These are phyloP conservation scores for Anas platyrhynchos DNA, from an alignment of 2,113 vertebrate species.

Conservation along the genomic window DNA sequence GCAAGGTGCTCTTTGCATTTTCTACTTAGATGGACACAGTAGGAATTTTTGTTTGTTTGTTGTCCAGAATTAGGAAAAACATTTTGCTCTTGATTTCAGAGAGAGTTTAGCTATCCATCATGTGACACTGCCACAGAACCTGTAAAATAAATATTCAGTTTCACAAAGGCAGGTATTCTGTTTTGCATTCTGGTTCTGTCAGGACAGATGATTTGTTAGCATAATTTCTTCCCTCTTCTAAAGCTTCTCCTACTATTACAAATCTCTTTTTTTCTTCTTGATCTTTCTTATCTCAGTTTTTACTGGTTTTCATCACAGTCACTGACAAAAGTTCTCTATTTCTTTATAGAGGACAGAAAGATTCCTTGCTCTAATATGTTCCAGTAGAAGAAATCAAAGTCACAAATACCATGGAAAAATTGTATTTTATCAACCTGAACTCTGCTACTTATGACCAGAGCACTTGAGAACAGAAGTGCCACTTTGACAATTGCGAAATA, in stretches of 20 bases:
- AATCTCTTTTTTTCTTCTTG: neutral
- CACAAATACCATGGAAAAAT: neutral
- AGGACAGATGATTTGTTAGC: neutral
- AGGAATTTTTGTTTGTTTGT: neutral
- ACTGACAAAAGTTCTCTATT: neutral
- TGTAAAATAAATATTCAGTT: accelerated
- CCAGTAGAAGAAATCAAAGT: neutral
- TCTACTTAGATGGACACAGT: neutral
- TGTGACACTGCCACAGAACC: neutral
- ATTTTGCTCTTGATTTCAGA: neutral
- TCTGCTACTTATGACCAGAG: neutral
- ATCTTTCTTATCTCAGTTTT: neutral
- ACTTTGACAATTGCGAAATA: neutral
- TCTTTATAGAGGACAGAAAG: neutral
- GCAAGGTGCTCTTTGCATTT: neutral
- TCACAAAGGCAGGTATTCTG: neutral
- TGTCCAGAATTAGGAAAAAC: neutral
- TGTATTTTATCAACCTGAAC: neutral
- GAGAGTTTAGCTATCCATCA: neutral
- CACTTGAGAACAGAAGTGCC: neutral
- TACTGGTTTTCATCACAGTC: neutral
- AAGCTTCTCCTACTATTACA: neutral
- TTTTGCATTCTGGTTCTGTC: neutral
- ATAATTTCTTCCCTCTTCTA: neutral
- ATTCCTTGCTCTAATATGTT: neutral